Conservation (phyloP, 1,140 invertebrate genomes). For the Cotesia typhae region DNA sequence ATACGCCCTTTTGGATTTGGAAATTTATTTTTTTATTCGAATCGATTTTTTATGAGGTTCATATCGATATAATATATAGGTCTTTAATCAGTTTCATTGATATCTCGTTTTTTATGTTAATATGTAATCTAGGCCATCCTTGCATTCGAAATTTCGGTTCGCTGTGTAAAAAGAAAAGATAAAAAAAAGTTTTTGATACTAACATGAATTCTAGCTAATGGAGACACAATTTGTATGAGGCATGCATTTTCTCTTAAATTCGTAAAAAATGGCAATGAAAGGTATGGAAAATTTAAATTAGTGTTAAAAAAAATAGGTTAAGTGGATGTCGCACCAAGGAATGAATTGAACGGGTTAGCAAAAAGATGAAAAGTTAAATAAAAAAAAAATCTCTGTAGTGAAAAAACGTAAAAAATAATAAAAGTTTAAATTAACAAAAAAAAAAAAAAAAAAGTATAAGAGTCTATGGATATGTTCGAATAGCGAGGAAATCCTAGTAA, state of each 20-base stretch:
- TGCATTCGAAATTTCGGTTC: too few relatives aligned
- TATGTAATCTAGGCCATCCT: too few relatives aligned
- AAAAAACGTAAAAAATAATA: neutral
- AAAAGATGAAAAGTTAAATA: neutral
- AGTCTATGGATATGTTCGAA: neutral
- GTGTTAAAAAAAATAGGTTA: slow-evolving; percentile 5
- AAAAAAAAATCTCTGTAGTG: neutral
- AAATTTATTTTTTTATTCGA: too few relatives aligned
- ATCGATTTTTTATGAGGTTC: too few relatives aligned
- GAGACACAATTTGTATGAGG: slow-evolving; percentile 1
- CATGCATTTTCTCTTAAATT: neutral
- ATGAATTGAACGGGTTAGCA: neutral
- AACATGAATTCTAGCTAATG: too few relatives aligned
- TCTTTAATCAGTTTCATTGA: too few relatives aligned
- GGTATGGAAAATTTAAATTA: slow-evolving; percentile 1
- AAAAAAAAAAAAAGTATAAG: neutral
- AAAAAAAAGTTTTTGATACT: too few relatives aligned
- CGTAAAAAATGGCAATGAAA: neutral
- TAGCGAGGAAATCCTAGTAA: slow-evolving; percentile 5
- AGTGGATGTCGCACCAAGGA: neutral
- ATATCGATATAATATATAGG: too few relatives aligned
- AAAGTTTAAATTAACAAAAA: neutral
- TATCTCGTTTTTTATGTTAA: too few relatives aligned
- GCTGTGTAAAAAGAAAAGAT: too few relatives aligned
- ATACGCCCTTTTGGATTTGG: too few relatives aligned